phyloP scores from a whole-genome alignment of 2,888 invertebrate species.

The Phaonia tiefii region DNA sequence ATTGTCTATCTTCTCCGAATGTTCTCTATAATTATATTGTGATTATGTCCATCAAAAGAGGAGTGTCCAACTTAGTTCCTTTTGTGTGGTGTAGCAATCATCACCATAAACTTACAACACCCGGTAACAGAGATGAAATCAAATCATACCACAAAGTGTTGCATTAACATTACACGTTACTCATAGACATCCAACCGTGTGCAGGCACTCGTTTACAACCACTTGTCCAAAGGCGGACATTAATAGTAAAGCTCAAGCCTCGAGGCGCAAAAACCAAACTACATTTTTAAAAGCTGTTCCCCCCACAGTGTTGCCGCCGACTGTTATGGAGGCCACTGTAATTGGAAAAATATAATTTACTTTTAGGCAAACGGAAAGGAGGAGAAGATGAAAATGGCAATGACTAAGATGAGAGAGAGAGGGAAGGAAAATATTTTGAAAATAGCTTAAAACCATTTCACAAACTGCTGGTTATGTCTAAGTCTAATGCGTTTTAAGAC shows the following conservation, averaged over 20 bases:
- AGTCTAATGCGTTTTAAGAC: conserved; percentile 3
- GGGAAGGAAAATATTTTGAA: background rate
- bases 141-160: background rate
- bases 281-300: conserved; percentile 20
- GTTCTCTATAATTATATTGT: background rate
- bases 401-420: background rate
- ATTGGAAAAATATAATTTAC: conserved; percentile 51
- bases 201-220: background rate
- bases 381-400: conserved; percentile 30
- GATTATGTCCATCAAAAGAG: background rate
- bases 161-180: background rate
- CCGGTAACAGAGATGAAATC: background rate
- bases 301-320: conserved; percentile 27
- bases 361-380: background rate
- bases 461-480: conserved; percentile 36
- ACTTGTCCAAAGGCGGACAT: conserved; percentile 34
- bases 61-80: background rate
- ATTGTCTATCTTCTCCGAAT: no score
- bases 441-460: conserved; percentile 41
- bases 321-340: conserved; percentile 59
- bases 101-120: conserved; percentile 13
- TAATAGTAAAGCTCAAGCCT: background rate
- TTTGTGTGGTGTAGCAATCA: background rate
- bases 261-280: conserved; percentile 11
- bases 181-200: background rate